phyloP scores from a whole-genome alignment of 2,888 invertebrate species.

The Eristalis tenax region DNA sequence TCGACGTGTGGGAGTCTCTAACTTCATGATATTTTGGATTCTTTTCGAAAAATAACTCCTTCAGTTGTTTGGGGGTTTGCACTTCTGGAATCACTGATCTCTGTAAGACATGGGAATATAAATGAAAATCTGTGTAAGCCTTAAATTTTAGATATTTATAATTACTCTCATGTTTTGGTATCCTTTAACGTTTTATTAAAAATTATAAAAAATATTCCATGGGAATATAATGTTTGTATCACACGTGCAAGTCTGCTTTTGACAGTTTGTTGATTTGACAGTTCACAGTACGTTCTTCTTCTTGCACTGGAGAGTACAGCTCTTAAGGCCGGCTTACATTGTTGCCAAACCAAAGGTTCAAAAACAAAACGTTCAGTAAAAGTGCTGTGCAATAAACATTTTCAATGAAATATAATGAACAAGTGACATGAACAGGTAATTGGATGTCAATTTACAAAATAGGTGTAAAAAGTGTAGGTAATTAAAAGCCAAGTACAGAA shows the following conservation, averaged over 20 bases:
- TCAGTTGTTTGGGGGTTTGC: conserved; percentile 1
- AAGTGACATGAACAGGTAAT: too few species aligned
- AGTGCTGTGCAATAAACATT: too few species aligned
- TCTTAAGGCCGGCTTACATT: not conserved
- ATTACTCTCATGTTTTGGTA: not conserved
- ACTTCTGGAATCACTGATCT: not conserved
- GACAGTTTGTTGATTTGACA: not conserved
- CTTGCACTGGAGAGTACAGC: too few species aligned
- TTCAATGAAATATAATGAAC: too few species aligned
- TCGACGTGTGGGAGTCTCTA: conserved; percentile 47
- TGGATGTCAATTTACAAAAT: too few species aligned
- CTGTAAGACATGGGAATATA: not conserved
- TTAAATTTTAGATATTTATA: not conserved
- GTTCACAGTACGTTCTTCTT: too few species aligned
- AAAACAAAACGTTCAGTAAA: too few species aligned
- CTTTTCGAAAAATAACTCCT: conserved; percentile 58
- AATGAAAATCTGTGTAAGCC: not conserved
- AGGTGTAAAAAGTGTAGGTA: too few species aligned
- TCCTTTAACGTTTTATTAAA: not conserved
- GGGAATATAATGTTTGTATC: not conserved
- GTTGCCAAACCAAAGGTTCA: not conserved
- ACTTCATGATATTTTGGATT: conserved; percentile 70
- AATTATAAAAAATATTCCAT: not conserved
- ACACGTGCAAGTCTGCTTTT: not conserved
- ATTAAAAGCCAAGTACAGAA: too few species aligned